A percentile compares a stretch with the other conserved stretches of the same genome.
Evolutionary conservation across 2,113 vertebrate genomes (phyloP).

Genomic region (Thymallus thymallus): DNA sequence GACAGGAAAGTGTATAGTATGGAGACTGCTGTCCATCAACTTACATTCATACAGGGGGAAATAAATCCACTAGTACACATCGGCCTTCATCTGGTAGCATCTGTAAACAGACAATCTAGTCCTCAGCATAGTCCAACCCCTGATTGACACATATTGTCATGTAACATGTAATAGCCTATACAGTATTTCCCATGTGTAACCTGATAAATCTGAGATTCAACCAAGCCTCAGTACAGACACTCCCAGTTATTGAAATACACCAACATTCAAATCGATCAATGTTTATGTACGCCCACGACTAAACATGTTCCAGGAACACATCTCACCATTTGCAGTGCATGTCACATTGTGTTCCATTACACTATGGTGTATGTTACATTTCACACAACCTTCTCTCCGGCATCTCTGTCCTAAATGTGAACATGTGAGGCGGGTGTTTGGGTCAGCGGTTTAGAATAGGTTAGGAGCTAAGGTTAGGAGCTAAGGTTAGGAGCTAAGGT

Average conservation of each 20-base stretch:
- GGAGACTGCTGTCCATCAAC: neutral
- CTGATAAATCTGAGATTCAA: neutral
- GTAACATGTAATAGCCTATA: neutral
- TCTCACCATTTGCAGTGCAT: neutral
- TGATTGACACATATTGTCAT: neutral
- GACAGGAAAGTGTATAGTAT: neutral
- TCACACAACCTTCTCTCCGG: neutral
- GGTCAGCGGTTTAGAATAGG: neutral
- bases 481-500: neutral
- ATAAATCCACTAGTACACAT: neutral
- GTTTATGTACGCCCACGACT: slow-evolving; percentile 3
- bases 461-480: neutral
- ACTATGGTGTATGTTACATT: no score
- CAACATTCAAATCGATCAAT: neutral
- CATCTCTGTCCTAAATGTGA: neutral
- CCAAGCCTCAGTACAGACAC: neutral
- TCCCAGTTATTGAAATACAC: neutral
- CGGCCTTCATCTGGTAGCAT: neutral
- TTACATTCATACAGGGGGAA: neutral
- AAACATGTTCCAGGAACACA: neutral
- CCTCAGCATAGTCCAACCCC: neutral
- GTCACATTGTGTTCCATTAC: neutral
- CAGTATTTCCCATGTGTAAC: neutral
- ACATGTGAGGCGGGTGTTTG: neutral
- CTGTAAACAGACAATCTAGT: neutral